These are phyloP conservation scores for Tethya wilhelma DNA, from an alignment of 37 sponge, comb jelly and placozoan genomes.

Conservation along the genomic window DNA sequence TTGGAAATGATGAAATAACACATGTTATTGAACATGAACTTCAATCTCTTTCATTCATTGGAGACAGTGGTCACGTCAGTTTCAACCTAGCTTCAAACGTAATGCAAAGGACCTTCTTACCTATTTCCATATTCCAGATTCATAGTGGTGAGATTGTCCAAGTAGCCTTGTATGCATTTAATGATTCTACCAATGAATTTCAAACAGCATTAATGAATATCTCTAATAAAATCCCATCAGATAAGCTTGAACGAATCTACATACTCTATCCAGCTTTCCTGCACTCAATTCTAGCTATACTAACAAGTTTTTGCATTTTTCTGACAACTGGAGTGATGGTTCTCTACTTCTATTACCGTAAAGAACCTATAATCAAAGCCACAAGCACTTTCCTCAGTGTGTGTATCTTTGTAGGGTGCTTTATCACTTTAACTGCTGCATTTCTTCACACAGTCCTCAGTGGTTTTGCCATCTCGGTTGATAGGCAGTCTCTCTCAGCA, in stretches of 20 bases:
- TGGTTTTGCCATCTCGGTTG: not conserved
- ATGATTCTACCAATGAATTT: too few species aligned
- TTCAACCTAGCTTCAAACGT: too few species aligned
- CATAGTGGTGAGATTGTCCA: too few species aligned
- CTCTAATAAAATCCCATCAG: not conserved
- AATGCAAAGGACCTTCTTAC: too few species aligned
- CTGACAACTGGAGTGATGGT: not conserved
- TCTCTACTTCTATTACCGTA: not conserved
- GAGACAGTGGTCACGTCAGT: conserved; percentile 35
- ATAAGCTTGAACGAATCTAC: not conserved
- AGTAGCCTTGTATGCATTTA: too few species aligned
- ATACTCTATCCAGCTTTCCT: not conserved
- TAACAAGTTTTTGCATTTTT: not conserved
- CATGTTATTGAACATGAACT: too few species aligned
- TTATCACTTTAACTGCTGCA: not conserved
- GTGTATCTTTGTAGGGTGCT: not conserved
- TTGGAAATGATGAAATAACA: too few species aligned
- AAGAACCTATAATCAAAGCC: not conserved
- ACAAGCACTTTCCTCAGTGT: not conserved
- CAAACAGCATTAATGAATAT: too few species aligned
- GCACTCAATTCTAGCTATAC: not conserved
- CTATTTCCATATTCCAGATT: too few species aligned
- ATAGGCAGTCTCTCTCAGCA: too few species aligned
- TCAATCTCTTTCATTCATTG: too few species aligned
- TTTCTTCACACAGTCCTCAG: not conserved